Evolutionary conservation across 2,113 vertebrate genomes (phyloP), one percentile per base, ranked within the genome.

Genomic region (Petaurus breviceps): DNA sequence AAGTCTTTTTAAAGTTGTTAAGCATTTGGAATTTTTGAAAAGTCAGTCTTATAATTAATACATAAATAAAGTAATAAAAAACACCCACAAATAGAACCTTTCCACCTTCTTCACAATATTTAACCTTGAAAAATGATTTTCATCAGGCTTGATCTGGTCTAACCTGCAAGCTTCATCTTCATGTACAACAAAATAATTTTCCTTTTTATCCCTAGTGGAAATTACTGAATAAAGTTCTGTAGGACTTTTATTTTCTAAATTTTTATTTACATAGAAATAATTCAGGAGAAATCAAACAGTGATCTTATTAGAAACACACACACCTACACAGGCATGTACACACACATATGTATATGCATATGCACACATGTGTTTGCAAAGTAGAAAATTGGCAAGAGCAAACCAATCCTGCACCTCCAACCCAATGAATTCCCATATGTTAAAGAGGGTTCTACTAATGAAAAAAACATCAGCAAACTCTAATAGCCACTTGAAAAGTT

Each of bases 201-300:
- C 92, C 47, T 91, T 51, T 91, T 84, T 26, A 31, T 92, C 49
- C 57, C 89, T 50, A 93, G 92, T 84, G 37, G 90, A 93, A 98
- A 93, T 53, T 61, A 96, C n/a, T 89, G 89, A 24, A 0, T 89
- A 55, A 97, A 97, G 54, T 77, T 94, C n/a, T 92, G 46, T 28
- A 93, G 89, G 93, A 95, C 93, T 97, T 95, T 98, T 98, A 95
- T 95, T 90, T 91, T 93, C 97, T 95, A 90, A 84, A 92, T 84
- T 49, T 84, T 14, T 19, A 52, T 91, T 90, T 92, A 96, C 10
- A 91, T 6, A 92, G 53, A 96, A 95, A 89, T 53, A 95, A 55
- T 61, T 53, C 43, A 55, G 92, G 94, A 96, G 89, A 96, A 97
- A 96, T 16, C n/a, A 97, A 96, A 93, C 61, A 95, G 92, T 95